Evolutionary conservation across 2,113 vertebrate species (phyloP).

Genomic region (Urocynchramus pylzowi): DNA sequence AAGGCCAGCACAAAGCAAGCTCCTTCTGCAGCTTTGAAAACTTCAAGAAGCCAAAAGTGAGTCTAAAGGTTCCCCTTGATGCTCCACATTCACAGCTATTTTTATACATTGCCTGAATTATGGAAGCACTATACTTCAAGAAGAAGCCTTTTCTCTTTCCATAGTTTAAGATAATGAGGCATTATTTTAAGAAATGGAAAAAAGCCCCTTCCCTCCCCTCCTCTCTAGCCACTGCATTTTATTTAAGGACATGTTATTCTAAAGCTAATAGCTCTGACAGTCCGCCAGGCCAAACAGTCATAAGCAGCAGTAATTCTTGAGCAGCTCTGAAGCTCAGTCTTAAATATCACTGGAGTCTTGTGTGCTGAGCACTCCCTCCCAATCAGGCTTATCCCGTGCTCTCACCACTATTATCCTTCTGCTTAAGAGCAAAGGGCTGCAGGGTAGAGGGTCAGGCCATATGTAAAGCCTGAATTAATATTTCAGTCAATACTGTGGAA

Average conservation of each 20-base stretch:
- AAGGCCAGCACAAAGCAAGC: background rate
- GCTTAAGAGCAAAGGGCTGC: background rate
- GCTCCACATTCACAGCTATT: conserved; percentile 1
- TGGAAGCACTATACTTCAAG: background rate
- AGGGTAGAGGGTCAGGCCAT: background rate
- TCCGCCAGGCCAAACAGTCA: conserved; percentile 68
- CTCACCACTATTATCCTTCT: background rate
- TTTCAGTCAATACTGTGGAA: background rate
- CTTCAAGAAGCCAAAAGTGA: background rate
- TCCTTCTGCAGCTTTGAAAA: background rate
- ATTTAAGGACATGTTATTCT: conserved; percentile 63
- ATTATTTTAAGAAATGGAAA: background rate
- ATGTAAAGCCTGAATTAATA: conserved; percentile 15
- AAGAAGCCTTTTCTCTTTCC: conserved; percentile 12
- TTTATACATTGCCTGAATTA: background rate
- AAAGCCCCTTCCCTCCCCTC: background rate
- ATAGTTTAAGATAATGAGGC: conserved; percentile 66
- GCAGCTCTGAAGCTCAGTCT: conserved; percentile 63
- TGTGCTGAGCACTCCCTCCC: background rate
- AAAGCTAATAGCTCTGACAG: conserved; percentile 74
- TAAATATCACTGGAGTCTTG: conserved; percentile 42
- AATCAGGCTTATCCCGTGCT: background rate
- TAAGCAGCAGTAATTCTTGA: conserved; percentile 69
- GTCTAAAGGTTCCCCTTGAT: background rate
- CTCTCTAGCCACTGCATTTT: background rate